Percentiles rank a stretch among this genome's conserved stretches.
These are phyloP conservation scores for Lathronympha strigana DNA, from an alignment of 2,888 invertebrate species.

Conservation along the genomic window DNA sequence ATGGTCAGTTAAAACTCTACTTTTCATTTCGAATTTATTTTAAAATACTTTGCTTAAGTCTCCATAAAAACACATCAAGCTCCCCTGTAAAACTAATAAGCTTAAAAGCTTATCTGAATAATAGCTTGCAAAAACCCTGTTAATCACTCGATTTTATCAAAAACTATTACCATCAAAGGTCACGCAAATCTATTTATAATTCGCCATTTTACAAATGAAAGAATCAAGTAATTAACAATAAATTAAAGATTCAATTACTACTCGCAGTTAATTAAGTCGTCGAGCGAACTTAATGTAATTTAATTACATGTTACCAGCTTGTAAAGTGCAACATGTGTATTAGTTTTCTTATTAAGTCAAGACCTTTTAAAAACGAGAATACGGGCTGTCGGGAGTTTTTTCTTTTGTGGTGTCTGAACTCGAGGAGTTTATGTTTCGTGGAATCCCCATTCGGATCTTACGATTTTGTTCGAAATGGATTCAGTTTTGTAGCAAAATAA, in stretches of 20 bases:
- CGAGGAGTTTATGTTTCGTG: constrained; percentile 20
- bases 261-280: constrained; percentile 66
- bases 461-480: constrained; percentile 15
- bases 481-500: constrained; percentile 6
- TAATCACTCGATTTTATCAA: neutral
- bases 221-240: constrained; percentile 67
- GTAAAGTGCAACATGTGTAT: neutral
- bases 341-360: neutral
- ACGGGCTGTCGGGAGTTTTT: constrained; percentile 17
- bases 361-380: neutral
- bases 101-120: neutral
- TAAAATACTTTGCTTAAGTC: too few species aligned
- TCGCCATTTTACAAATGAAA: constrained; percentile 8
- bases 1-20: too few species aligned
- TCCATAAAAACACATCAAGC: too few species aligned
- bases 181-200: constrained; percentile 25
- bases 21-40: too few species aligned
- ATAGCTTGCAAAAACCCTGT: constrained; percentile 12
- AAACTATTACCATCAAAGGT: constrained; percentile 21
- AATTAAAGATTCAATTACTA: constrained; percentile 76
- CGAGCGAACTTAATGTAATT: constrained; percentile 55
- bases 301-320: constrained; percentile 53
- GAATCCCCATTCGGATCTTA: constrained; percentile 14
- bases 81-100: too few species aligned
- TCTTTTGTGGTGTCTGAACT: constrained; percentile 11